Evolutionary conservation across 2,888 invertebrate genomes (phyloP).

Genomic region (Lordiphosa fenestrarum): DNA sequence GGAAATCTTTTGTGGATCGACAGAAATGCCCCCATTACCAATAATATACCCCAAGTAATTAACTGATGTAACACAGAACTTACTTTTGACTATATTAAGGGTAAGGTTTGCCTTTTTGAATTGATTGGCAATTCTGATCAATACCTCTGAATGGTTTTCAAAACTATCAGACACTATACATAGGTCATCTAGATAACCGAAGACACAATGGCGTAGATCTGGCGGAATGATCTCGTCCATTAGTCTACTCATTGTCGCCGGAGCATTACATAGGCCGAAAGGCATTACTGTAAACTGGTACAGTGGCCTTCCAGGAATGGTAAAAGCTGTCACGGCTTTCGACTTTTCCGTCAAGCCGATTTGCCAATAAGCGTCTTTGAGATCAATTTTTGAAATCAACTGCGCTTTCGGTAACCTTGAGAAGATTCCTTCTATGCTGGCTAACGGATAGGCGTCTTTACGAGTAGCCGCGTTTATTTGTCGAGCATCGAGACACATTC

Average conservation of each 20-base stretch:
- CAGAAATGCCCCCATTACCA: not conserved
- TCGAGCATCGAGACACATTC: not conserved
- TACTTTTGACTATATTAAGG: not conserved
- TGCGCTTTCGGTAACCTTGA: not conserved
- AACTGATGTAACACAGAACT: not conserved
- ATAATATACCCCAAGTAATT: not conserved
- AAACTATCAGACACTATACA: no score
- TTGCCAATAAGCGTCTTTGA: not conserved
- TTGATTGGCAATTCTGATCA: not conserved
- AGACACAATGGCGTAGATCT: not conserved
- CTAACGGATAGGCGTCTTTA: no score
- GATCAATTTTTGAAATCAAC: not conserved
- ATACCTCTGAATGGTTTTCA: no score
- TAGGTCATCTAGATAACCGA: no score
- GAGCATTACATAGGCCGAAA: not conserved
- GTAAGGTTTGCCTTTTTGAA: not conserved
- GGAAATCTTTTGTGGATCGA: not conserved
- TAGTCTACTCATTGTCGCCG: not conserved
- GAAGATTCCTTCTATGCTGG: not conserved
- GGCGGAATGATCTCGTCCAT: no score
- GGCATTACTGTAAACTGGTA: not conserved
- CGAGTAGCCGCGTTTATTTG: not conserved
- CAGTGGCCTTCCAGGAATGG: no score
- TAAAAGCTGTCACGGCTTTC: no score
- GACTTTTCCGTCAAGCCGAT: not conserved